Percentiles rank a stretch among this genome's conserved stretches.
Conservation (phyloP, 2,797 vertebrate genomes). For the Myotis daubentonii region DNA sequence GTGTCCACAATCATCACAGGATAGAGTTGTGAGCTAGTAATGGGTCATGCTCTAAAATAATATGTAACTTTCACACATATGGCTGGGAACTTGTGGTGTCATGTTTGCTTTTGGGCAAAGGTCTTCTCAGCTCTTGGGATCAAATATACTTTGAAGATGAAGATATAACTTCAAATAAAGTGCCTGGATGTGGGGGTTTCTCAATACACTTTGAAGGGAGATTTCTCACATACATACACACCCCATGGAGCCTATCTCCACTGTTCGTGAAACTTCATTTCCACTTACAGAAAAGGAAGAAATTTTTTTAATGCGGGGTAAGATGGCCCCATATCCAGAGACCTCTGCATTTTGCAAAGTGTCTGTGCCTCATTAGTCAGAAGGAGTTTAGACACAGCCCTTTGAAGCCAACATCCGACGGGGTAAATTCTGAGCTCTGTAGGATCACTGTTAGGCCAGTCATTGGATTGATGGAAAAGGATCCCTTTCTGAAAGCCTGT, state of each 20-base stretch:
- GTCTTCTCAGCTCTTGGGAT: not conserved
- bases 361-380: not conserved
- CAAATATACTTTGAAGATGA: conserved; percentile 13
- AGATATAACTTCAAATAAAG: conserved; percentile 12
- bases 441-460: not conserved
- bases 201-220: not conserved
- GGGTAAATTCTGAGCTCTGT: not conserved
- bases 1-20: not conserved
- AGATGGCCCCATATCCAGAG: not conserved
- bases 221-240: not conserved
- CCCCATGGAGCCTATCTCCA: not conserved
- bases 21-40: not conserved
- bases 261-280: not conserved
- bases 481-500: not conserved
- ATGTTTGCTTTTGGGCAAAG: not conserved
- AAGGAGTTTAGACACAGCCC: not conserved
- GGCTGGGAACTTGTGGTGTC: not conserved
- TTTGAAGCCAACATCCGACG: not conserved
- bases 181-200: not conserved
- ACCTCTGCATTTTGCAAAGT: not conserved
- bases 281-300: not conserved
- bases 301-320: not conserved
- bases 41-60: not conserved
- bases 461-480: not conserved
- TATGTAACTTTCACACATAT: not conserved